Evolutionary conservation across 1,140 invertebrate genomes (phyloP), one percentile per base, ranked within the genome.

Genomic region (Copidosoma floridanum): DNA sequence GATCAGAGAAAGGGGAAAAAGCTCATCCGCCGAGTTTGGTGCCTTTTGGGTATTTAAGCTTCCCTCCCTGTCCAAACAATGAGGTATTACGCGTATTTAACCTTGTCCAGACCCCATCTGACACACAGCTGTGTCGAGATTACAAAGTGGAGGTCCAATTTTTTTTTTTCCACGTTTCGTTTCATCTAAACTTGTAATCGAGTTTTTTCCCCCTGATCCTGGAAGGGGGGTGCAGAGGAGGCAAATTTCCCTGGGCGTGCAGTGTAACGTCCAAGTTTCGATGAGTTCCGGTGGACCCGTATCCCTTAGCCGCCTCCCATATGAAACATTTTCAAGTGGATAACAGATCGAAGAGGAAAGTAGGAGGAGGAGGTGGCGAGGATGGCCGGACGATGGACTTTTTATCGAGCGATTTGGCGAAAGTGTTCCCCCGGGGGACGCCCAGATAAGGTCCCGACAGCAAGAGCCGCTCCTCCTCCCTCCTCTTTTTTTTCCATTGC

Each of bases 371-470:
- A 12, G 3, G 46, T 23, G 20, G 44, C 10, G 38, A 16, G n/a
- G 35, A 16, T 14, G 32, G 35, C 23, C 23, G 35, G 48, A 23
- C 57, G 66, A 74, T 70, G 67, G 70, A 64, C 60, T 70, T 73
- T 76, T 76, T 50, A 57, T 57, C 69, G 72, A 71, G 63, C 68
- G 65, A 71, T 76, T 76, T 70, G 69, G 71, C 71, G 68, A 70
- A 76, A 74, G 66, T 65, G 69, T 71, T 74, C 72, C 75, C 73
- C 54, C 63, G 38, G 72, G 72, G 65, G 29, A 32, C 29, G 29
- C 29, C n/a, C n/a, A n/a, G n/a, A n/a, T n/a, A n/a, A n/a, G n/a
- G n/a, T 32, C 29, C 29, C 63, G 62, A 57, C 53, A 61, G 57
- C 63, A 60, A 65, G 57, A 65, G 64, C 21, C 26, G 10, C 32